Evolutionary conservation across 37 sponge, comb jelly and placozoan genomes (phyloP), one percentile per base, ranked within the genome.

Genomic region (Diacarnus erythraeanus): DNA sequence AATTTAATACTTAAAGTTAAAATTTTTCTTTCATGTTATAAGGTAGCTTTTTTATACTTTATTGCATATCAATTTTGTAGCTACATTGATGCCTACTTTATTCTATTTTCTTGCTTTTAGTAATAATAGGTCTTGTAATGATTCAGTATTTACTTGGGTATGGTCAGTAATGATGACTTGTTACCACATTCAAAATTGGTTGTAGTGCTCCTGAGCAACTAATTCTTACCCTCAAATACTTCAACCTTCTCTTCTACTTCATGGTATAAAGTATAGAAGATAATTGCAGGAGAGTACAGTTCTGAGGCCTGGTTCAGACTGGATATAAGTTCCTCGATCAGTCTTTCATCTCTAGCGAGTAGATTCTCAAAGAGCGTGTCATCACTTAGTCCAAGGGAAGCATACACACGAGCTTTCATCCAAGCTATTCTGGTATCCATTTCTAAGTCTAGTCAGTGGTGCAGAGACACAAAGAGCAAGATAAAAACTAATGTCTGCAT

Each of bases 361-460:
- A 97, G 65, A 27, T 92, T 90, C 54, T 78, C 80, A 72, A 97
- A 97, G 33, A 86, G 43, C 25, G 39, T 37, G 23, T 89, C 93
- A 21, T 94, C 92, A 33, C 76, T 73, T 0, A 97, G 38, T 4
- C 77, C 86, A 38, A 97, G 90, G 12, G 84, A 84, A 17, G 56
- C 69, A 61, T 71, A 86, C 56, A 94, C 86, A n/a, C 89, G 89
- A 30, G 87, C 86, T 71, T 86, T 91, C 51, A 97, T 87, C 97
- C 97, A 97, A 4, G 38, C 71, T 20, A 97, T 74, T 1, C 97
- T 77, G 2, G 75, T 61, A 70, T 97, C 97, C 97, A 91, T 94
- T 15, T 69, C 66, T 26, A 38, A 2, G 22, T 15, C 42, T 37
- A 5, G 34, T 36, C 6, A 25, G 8, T 20, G 8, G 65, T 9